Conservation (phyloP, 2,888 invertebrate genomes). For the Adela reaumurella region DNA sequence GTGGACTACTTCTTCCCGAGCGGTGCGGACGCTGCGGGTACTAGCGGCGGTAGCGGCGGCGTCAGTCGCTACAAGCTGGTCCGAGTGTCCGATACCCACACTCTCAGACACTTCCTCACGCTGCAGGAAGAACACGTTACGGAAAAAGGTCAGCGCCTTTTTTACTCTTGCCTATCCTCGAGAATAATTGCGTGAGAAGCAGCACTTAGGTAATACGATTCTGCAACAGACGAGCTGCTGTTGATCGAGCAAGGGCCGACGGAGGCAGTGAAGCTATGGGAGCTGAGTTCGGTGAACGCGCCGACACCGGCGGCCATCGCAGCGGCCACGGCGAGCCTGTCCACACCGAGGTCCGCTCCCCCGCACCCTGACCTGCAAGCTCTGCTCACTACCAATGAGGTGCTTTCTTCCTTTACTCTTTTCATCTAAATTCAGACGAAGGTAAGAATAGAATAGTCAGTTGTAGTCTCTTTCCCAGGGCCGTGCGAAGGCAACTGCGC, state of each 20-base stretch:
- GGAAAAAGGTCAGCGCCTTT: slow-evolving; percentile 18
- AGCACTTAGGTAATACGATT: neutral
- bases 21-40: neutral
- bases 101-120: slow-evolving; percentile 38
- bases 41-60: slow-evolving; percentile 35
- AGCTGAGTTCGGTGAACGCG: slow-evolving; percentile 37
- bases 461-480: no score
- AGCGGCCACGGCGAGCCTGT: slow-evolving; percentile 39
- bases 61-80: slow-evolving; percentile 36
- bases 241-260: slow-evolving; percentile 33
- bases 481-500: no score
- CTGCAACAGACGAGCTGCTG: slow-evolving; percentile 33
- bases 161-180: no score
- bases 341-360: slow-evolving; percentile 24
- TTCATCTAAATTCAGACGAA: no score
- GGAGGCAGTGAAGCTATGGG: slow-evolving; percentile 40
- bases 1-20: slow-evolving; percentile 39
- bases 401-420: neutral
- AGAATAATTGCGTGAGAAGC: no score
- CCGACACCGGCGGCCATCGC: slow-evolving; percentile 36
- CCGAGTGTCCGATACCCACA: slow-evolving; percentile 32
- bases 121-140: slow-evolving; percentile 33
- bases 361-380: slow-evolving; percentile 43
- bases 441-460: no score
- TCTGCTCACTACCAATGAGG: slow-evolving; percentile 38